Evolutionary conservation across 1,140 invertebrate genomes (phyloP), one percentile per base, ranked within the genome.

Genomic region (Harpegnathos saltator): DNA sequence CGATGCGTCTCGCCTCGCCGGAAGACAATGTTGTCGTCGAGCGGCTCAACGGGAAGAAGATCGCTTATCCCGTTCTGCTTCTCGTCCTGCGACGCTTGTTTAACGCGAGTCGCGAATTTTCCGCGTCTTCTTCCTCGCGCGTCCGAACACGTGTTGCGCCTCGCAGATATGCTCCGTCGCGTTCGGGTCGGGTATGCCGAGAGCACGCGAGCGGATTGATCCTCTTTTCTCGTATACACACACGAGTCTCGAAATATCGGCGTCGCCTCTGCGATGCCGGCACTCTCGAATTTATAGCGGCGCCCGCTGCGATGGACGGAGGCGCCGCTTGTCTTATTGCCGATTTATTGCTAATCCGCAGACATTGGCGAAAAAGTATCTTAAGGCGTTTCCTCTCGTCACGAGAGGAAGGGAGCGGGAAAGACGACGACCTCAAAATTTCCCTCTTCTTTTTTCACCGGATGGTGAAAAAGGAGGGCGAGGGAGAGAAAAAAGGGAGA

Each of bases 51-150:
- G 59, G 58, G 14, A 15, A 5, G 19, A 74, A 82, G 19, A 58
- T 82, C 69, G 62, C 44, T 82, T 74, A 82, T 74, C 78, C 74
- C 69, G 44, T 62, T 44, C 58, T 56, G 56, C 69, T 73, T 74
- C 74, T 74, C 71, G 44, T 82, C 78, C 56, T 33, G 22, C 58
- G 11, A 74, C 62, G 78, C 69, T 82, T 82, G 58, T 74, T 82
- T 82, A 72, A 80, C 75, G 54, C 52, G 33, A 69, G 63, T 58
- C 26, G 58, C 58, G 59, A 75, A 50, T 75, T 69, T 71, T 80
- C 75, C n/a, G 33, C n/a, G 14, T 56, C 75, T 59, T 56, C 56
- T 58, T 58, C 33, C 38, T 48, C 33, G n/a, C 38, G 65, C 24
- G 29, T 59, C 54, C 22, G 48, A 78, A 71, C 75, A 80, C 75